Evolutionary conservation across 2,888 invertebrate genomes (phyloP).

Genomic region (Portevinia maculata): DNA sequence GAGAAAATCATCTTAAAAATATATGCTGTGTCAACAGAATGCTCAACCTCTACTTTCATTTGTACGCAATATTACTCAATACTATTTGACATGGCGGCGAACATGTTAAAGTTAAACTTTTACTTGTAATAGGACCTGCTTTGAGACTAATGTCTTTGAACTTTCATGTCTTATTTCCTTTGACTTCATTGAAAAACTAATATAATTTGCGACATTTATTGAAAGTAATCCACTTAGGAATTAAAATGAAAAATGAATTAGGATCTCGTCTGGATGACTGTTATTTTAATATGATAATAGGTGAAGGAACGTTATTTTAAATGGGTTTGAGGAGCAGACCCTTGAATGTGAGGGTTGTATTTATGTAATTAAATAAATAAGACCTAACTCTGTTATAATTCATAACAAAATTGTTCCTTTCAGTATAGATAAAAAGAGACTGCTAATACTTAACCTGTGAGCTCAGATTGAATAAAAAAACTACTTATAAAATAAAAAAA

Average conservation of each 20-base stretch:
- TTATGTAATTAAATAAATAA: too few species aligned
- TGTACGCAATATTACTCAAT: constrained; percentile 11
- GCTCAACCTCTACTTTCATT: not conserved
- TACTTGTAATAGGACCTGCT: not conserved
- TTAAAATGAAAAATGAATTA: constrained; percentile 3
- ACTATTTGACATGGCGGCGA: not conserved
- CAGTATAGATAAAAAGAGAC: too few species aligned
- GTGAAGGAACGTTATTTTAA: not conserved
- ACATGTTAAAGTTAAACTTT: constrained; percentile 26
- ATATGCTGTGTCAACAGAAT: constrained; percentile 2
- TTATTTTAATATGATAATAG: not conserved
- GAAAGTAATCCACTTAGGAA: constrained; percentile 36
- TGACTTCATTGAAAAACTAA: constrained; percentile 4
- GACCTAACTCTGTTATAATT: too few species aligned
- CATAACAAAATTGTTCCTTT: too few species aligned
- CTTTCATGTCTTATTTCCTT: constrained; percentile 36
- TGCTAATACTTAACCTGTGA: too few species aligned
- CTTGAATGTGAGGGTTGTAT: too few species aligned
- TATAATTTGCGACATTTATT: constrained; percentile 26
- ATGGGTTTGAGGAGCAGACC: too few species aligned
- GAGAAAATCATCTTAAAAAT: constrained; percentile 9
- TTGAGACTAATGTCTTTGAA: constrained; percentile 4
- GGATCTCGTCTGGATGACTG: not conserved
- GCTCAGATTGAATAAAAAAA: too few species aligned
- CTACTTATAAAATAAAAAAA: too few species aligned